Conservation (phyloP, 1,140 invertebrate genomes). For the Zaprionus nigranus region DNA sequence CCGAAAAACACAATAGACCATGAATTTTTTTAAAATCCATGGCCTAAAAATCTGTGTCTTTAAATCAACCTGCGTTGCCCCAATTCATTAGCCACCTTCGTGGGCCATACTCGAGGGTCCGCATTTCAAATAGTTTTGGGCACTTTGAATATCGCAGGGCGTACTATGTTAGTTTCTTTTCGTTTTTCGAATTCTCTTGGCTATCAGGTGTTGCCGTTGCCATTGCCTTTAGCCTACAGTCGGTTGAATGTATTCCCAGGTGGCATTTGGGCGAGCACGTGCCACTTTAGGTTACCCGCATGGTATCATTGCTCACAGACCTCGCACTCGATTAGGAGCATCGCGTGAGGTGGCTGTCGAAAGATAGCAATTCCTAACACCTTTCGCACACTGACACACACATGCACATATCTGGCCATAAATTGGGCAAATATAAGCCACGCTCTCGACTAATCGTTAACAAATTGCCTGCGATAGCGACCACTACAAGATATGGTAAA, state of each 20-base stretch:
- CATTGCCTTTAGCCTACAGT: constrained; percentile 7
- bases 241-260: constrained; percentile 34
- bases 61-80: neutral
- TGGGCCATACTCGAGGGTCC: neutral
- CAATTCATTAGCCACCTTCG: neutral
- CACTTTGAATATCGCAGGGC: constrained; percentile 9
- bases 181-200: neutral
- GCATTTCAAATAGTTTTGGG: constrained; percentile 7
- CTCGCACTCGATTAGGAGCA: constrained; percentile 37
- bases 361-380: constrained; percentile 34
- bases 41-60: neutral
- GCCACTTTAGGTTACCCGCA: constrained; percentile 30
- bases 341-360: constrained; percentile 34
- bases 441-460: constrained; percentile 74
- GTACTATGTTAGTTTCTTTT: neutral
- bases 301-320: constrained; percentile 36
- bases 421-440: constrained; percentile 45
- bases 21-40: too few species aligned
- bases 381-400: neutral
- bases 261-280: constrained; percentile 37
- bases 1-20: too few species aligned
- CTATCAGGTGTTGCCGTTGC: constrained; percentile 26
- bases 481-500: constrained; percentile 56
- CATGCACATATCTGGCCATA: neutral
- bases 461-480: constrained; percentile 73